Conservation (phyloP, 2,113 vertebrate genomes). For the Pachyramphus minor region DNA sequence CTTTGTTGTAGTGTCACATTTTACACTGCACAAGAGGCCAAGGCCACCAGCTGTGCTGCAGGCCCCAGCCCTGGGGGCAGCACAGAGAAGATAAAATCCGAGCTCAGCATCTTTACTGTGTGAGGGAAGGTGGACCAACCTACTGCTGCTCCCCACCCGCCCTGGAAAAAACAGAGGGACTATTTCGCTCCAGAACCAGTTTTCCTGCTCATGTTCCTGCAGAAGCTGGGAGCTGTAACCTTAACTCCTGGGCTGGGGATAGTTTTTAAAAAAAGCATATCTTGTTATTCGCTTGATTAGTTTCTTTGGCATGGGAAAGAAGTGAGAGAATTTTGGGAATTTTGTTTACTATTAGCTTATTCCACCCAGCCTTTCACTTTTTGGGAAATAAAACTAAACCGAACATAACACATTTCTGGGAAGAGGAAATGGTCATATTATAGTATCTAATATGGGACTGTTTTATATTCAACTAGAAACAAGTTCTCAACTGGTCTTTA, state of each 20-base stretch:
- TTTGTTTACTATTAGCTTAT: not conserved
- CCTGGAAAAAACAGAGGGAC: not conserved
- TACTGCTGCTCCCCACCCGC: not conserved
- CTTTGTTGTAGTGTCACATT: not conserved
- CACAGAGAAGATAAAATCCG: not conserved
- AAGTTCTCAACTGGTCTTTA: not conserved
- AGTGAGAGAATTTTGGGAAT: not conserved
- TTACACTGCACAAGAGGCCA: not conserved
- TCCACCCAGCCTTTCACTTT: not conserved
- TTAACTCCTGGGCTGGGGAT: not conserved
- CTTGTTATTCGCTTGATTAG: not conserved
- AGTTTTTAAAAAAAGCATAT: not conserved
- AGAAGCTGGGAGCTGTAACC: not conserved
- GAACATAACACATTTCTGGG: not conserved
- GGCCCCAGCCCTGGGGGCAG: not conserved
- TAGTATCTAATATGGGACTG: not conserved
- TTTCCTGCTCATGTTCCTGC: not conserved
- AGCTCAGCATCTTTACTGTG: rapidly evolving
- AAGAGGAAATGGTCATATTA: not conserved
- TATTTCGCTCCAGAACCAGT: not conserved
- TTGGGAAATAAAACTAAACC: not conserved
- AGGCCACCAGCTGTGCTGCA: not conserved
- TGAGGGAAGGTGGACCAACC: not conserved
- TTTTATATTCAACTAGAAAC: not conserved
- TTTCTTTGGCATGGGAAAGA: not conserved